Evolutionary conservation across 2,113 vertebrate species (phyloP).

Genomic region (Miniopterus natalensis): DNA sequence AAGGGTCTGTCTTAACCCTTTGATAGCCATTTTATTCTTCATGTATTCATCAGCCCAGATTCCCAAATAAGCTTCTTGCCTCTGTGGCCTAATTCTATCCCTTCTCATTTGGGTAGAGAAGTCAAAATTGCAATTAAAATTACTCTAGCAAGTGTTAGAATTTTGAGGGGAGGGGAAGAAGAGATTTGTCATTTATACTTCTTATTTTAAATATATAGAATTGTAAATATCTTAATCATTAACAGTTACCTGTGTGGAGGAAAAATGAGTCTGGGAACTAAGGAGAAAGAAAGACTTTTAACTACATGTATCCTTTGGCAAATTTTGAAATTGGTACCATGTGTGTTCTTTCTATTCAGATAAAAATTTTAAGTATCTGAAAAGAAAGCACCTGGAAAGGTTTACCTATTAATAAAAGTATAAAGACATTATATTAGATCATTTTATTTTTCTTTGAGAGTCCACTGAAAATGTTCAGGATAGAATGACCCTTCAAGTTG

Average conservation of each 20-base stretch:
- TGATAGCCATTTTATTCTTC: conserved; percentile 9
- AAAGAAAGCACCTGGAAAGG: conserved; percentile 29
- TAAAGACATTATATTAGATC: background rate
- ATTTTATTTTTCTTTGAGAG: conserved; percentile 38
- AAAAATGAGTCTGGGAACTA: background rate
- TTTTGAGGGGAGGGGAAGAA: background rate
- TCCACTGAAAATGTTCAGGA: conserved; percentile 1
- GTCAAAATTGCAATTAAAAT: conserved; percentile 39
- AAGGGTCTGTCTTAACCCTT: background rate
- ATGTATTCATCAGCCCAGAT: background rate
- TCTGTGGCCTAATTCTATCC: background rate
- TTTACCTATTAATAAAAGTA: conserved; percentile 36
- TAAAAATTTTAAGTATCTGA: background rate
- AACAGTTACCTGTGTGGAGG: background rate
- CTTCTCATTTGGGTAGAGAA: background rate
- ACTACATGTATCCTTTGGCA: background rate
- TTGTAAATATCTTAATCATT: conserved; percentile 33
- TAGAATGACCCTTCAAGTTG: background rate
- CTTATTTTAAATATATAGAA: conserved; percentile 12
- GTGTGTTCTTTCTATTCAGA: conserved; percentile 3
- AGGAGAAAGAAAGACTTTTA: background rate
- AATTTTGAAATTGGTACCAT: background rate
- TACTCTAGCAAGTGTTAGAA: background rate
- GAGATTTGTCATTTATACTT: background rate
- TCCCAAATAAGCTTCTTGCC: conserved; percentile 13